Evolutionary conservation across 2,113 vertebrate species (phyloP).

Genomic region (Hippolais icterina): DNA sequence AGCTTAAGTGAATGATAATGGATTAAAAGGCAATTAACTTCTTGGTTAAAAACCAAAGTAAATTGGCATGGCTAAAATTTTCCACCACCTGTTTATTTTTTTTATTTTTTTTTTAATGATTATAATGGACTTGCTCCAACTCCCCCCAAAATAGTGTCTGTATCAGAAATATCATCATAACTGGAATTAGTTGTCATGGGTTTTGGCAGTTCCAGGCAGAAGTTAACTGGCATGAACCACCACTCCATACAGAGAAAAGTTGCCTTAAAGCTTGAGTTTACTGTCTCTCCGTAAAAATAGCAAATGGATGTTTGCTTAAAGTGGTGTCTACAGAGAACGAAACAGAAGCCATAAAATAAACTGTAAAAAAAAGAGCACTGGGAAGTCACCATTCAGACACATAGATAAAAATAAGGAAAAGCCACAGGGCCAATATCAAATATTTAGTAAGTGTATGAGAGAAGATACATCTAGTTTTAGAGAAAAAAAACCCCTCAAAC

Average conservation of each 20-base stretch:
- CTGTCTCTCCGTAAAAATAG: not conserved
- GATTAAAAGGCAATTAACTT: not conserved
- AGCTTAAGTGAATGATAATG: not conserved
- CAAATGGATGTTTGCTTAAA: not conserved
- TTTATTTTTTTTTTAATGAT: not conserved
- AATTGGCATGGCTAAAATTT: not conserved
- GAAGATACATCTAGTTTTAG: not conserved
- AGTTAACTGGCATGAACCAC: not conserved
- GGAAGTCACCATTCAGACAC: not conserved
- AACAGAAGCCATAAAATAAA: not conserved
- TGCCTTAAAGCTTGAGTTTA: not conserved
- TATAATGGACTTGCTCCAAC: not conserved
- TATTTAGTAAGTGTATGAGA: not conserved
- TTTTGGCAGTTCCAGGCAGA: not conserved
- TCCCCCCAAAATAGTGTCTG: not conserved
- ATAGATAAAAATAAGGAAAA: not conserved
- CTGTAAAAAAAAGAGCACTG: not conserved
- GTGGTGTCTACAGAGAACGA: not conserved
- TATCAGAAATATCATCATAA: not conserved
- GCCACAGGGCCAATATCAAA: not conserved
- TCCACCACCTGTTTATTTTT: not conserved
- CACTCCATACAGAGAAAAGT: not conserved
- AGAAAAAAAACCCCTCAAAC: rapidly evolving
- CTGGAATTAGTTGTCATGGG: not conserved
- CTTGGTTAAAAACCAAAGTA: not conserved